These are phyloP conservation scores for Vultur gryphus DNA, from an alignment of 2,797 vertebrate species.

Conservation along the genomic window DNA sequence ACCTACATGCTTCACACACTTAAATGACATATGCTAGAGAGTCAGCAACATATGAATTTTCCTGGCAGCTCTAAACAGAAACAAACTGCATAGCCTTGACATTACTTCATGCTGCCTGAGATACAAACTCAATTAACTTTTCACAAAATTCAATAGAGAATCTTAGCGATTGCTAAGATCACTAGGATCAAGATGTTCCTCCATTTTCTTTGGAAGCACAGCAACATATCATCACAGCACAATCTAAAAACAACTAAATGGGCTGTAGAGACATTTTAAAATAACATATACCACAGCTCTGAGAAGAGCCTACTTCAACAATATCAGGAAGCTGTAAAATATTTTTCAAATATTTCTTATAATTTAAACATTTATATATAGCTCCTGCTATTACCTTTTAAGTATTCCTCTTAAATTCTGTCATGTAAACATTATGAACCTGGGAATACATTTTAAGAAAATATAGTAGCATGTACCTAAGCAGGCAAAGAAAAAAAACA, in stretches of 20 bases:
- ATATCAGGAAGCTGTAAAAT: background rate
- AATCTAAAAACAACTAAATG: background rate
- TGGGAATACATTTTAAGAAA: conserved; percentile 40
- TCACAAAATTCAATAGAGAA: conserved; percentile 32
- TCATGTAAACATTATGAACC: conserved; percentile 7
- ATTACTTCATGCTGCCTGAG: conserved; percentile 65
- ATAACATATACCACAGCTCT: background rate
- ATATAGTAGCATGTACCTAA: conserved; percentile 3
- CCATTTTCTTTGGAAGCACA: background rate
- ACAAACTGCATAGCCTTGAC: conserved; percentile 52
- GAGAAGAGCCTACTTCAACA: background rate
- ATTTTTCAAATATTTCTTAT: conserved; percentile 11
- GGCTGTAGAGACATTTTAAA: background rate
- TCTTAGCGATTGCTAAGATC: conserved; percentile 25
- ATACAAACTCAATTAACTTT: conserved; percentile 68
- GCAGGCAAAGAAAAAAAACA: background rate
- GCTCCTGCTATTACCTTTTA: background rate
- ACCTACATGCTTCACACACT: conserved; percentile 69
- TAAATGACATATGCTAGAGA: conserved; percentile 72
- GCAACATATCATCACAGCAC: background rate
- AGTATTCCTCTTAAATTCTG: conserved; percentile 25
- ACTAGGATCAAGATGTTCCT: background rate
- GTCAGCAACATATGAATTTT: conserved; percentile 64
- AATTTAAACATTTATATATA: conserved; percentile 17
- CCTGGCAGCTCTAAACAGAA: conserved; percentile 59